These are phyloP conservation scores for Spondyliosoma cantharus DNA, from an alignment of 2,797 vertebrate genomes.

Conservation along the genomic window DNA sequence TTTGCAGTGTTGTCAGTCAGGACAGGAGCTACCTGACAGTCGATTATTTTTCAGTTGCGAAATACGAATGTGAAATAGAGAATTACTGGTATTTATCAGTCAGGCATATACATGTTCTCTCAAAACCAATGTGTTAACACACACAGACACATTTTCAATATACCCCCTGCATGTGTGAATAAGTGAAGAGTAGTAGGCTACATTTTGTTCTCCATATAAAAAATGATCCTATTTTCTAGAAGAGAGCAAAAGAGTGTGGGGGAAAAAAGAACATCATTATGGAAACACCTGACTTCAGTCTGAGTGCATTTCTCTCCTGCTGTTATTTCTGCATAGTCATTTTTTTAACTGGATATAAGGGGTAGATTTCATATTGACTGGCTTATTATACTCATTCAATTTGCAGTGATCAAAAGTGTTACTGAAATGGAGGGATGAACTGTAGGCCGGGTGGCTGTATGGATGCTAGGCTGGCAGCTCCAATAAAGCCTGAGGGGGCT, in stretches of 20 bases:
- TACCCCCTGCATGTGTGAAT: constrained; percentile 41
- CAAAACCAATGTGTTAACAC: neutral
- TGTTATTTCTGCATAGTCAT: constrained; percentile 69
- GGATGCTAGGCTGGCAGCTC: constrained; percentile 64
- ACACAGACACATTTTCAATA: constrained; percentile 34
- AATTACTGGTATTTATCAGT: constrained; percentile 27
- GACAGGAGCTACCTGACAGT: constrained; percentile 1
- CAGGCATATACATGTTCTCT: constrained; percentile 15
- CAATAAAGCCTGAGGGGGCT: constrained; percentile 63
- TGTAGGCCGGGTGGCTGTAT: constrained; percentile 63
- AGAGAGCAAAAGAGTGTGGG: constrained; percentile 54
- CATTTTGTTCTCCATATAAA: constrained; percentile 67
- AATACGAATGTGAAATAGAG: constrained; percentile 17
- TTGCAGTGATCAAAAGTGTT: constrained; percentile 81
- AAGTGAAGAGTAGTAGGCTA: constrained; percentile 20
- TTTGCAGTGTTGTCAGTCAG: constrained; percentile 15
- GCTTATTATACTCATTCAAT: constrained; percentile 84
- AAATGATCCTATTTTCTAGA: constrained; percentile 76
- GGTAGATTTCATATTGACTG: constrained; percentile 82
- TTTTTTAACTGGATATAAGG: constrained; percentile 74
- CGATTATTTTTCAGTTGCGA: constrained; percentile 14
- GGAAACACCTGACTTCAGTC: constrained; percentile 69
- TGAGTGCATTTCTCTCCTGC: constrained; percentile 74
- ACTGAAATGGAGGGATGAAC: constrained; percentile 74
- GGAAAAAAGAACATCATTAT: constrained; percentile 71